Evolutionary conservation across 2,113 vertebrate species (phyloP).

Genomic region (Percopsis transmontana): DNA sequence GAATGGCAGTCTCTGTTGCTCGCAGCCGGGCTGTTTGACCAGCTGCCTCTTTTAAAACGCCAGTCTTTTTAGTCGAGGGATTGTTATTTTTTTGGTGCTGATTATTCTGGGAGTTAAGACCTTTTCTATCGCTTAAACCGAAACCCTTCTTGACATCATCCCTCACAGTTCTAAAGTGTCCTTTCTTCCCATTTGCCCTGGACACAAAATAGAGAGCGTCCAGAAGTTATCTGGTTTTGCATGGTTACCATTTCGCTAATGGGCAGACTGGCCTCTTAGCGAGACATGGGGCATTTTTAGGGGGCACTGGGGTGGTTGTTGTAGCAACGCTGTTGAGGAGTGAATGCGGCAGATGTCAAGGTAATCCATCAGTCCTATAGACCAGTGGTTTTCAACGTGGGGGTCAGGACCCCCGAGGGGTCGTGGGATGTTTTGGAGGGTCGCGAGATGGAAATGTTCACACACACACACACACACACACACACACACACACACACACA

Average conservation of each 20-base stretch:
- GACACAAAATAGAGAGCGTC: conserved; percentile 83
- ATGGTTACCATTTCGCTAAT: conserved; percentile 89
- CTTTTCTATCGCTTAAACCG: conserved; percentile 79
- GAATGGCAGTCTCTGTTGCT: conserved; percentile 52
- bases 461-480: too few relatives aligned
- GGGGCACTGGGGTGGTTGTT: conserved; percentile 80
- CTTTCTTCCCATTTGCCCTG: conserved; percentile 68
- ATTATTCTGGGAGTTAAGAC: conserved; percentile 82
- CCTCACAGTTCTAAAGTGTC: conserved; percentile 74
- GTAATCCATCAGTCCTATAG: conserved; percentile 84
- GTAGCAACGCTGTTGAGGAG: conserved; percentile 84
- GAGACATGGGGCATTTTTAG: conserved; percentile 87
- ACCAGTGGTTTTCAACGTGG: conserved; percentile 22
- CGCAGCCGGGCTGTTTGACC: conserved; percentile 68
- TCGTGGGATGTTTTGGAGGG: too few relatives aligned
- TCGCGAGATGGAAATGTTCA: too few relatives aligned
- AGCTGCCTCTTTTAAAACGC: conserved; percentile 67
- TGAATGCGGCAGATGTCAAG: conserved; percentile 91
- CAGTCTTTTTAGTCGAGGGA: conserved; percentile 71
- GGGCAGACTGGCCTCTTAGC: conserved; percentile 79
- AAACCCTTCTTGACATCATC: conserved; percentile 87
- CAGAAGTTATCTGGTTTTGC: conserved; percentile 84
- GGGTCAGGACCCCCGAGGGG: too few relatives aligned
- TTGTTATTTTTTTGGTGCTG: conserved; percentile 80
- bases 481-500: too few relatives aligned